phyloP scores from a whole-genome alignment of 2,888 invertebrate genomes.

The Agrochola circellaris region DNA sequence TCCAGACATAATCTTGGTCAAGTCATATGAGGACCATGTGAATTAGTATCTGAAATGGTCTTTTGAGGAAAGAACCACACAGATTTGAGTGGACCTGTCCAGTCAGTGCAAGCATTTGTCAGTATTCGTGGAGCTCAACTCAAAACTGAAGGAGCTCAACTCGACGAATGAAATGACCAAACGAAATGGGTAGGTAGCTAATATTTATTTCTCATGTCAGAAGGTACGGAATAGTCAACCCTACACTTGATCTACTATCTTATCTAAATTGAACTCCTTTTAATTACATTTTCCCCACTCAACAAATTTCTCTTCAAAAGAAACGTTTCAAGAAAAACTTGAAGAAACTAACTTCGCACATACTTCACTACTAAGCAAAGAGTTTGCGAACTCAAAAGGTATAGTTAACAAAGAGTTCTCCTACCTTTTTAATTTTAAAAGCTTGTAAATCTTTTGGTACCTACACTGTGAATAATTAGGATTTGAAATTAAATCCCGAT shows the following conservation, averaged over 20 bases:
- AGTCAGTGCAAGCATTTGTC: no score
- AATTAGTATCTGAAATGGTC: no score
- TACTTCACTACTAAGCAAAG: slow-evolving; percentile 36
- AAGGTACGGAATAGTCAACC: background rate
- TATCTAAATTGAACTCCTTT: slow-evolving; percentile 4
- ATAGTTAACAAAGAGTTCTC: slow-evolving; percentile 3
- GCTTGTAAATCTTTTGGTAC: slow-evolving; percentile 15
- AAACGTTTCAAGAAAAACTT: slow-evolving; percentile 11
- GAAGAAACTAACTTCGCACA: slow-evolving; percentile 28
- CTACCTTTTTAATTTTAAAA: slow-evolving; percentile 30
- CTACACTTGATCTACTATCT: background rate
- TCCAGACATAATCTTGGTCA: no score
- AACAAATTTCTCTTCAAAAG: background rate
- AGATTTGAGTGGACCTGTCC: no score
- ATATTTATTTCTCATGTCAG: background rate
- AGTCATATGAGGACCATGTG: no score
- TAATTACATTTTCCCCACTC: slow-evolving; percentile 1
- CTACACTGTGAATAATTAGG: background rate
- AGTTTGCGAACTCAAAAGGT: slow-evolving; percentile 18
- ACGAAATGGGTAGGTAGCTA: background rate
- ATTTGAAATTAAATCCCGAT: background rate
- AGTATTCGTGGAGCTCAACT: no score
- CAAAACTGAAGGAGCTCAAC: no score
- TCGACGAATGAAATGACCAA: no score
- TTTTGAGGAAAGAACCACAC: no score